phyloP scores from a whole-genome alignment of 1,140 invertebrate species.

The Drosophila miranda region DNA sequence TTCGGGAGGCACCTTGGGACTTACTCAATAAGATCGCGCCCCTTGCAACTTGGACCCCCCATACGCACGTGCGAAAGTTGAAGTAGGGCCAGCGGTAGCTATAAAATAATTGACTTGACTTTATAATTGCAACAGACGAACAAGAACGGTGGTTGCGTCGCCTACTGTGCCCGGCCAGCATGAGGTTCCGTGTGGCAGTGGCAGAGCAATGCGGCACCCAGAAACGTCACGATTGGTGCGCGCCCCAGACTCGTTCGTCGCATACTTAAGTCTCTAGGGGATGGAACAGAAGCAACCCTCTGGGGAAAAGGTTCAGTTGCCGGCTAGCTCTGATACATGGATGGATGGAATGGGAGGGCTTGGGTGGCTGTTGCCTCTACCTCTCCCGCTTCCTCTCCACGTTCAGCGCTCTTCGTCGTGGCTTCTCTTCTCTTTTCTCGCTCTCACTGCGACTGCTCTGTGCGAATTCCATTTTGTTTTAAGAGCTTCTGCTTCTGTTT shows the following conservation, averaged over 20 bases:
- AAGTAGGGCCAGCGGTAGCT: slow-evolving; percentile 5
- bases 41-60: slow-evolving; percentile 63
- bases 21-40: slow-evolving; percentile 36
- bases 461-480: slow-evolving; percentile 59
- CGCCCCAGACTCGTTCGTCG: slow-evolving; percentile 3
- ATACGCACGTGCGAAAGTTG: slow-evolving; percentile 76
- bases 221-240: slow-evolving; percentile 69
- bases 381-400: slow-evolving; percentile 1
- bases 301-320: slow-evolving; percentile 47
- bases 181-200: slow-evolving; percentile 36
- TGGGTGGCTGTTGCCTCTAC: slow-evolving; percentile 51
- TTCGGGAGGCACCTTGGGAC: slow-evolving; percentile 37
- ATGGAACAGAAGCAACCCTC: slow-evolving; percentile 61
- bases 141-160: slow-evolving; percentile 26
- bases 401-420: slow-evolving; percentile 5
- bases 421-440: background rate
- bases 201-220: slow-evolving; percentile 39
- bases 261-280: slow-evolving; percentile 57
- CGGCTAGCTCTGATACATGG: slow-evolving; percentile 40
- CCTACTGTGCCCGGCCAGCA: slow-evolving; percentile 64
- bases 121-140: slow-evolving; percentile 66
- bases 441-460: slow-evolving; percentile 31
- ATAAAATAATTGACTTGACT: slow-evolving; percentile 77
- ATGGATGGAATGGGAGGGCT: slow-evolving; percentile 31
- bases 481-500: slow-evolving; percentile 56